These are phyloP conservation scores for Saguinus imperator DNA, from an alignment of 2,113 vertebrate species.

Conservation along the genomic window DNA sequence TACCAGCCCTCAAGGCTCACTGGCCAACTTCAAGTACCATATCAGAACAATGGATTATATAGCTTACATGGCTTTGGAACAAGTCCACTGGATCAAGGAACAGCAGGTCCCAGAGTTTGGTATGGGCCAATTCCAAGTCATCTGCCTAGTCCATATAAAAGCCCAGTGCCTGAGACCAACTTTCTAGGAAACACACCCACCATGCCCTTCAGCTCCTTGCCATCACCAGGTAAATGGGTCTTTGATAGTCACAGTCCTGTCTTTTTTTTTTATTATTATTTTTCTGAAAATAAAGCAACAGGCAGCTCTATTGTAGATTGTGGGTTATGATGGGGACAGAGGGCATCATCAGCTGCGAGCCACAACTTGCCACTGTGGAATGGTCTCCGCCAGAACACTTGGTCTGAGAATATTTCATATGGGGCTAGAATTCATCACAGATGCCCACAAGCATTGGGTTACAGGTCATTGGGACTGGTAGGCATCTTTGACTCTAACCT, in stretches of 20 bases:
- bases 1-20: not conserved
- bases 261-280: not conserved
- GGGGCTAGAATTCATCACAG: not conserved
- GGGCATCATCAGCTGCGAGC: not conserved
- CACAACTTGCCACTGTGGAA: not conserved
- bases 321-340: not conserved
- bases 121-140: not conserved
- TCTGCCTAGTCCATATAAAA: conserved; percentile 58
- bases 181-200: not conserved
- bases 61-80: not conserved
- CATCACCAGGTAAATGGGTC: conserved; percentile 67
- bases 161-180: conserved; percentile 81
- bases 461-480: not conserved
- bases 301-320: not conserved
- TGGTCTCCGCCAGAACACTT: not conserved
- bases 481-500: not conserved
- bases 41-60: not conserved
- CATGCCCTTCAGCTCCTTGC: conserved; percentile 35
- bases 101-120: not conserved
- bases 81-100: not conserved
- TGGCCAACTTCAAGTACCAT: not conserved
- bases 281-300: conserved; percentile 32
- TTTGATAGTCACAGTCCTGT: not conserved
- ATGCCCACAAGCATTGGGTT: not conserved
- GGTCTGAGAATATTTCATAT: not conserved